phyloP scores from a whole-genome alignment of 2,113 vertebrate species.

The Meleagris gallopavo region DNA sequence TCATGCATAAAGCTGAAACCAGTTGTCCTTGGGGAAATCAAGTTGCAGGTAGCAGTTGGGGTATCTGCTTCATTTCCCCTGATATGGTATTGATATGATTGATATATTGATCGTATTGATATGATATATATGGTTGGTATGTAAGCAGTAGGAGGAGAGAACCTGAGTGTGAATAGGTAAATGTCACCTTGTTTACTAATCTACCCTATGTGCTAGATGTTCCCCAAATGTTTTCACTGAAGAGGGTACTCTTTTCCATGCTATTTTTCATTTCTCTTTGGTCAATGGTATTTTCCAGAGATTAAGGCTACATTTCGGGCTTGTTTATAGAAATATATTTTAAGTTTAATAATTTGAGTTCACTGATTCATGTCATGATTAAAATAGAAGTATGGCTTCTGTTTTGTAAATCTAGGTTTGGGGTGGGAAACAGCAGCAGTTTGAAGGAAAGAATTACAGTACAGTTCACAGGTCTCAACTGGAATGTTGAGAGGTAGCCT shows the following conservation, averaged over 20 bases:
- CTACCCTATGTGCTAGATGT: not conserved
- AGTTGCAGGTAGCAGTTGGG: not conserved
- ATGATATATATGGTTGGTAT: no score
- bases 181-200: not conserved
- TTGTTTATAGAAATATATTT: not conserved
- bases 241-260: not conserved
- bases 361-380: not conserved
- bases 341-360: not conserved
- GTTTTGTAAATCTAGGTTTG: not conserved
- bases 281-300: not conserved
- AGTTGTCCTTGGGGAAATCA: not conserved
- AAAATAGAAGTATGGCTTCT: not conserved
- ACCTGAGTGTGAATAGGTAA: not conserved
- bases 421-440: not conserved
- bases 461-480: not conserved
- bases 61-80: not conserved
- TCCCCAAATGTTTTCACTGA: not conserved
- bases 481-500: conserved; percentile 30
- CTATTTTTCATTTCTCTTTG: not conserved
- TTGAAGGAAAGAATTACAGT: not conserved
- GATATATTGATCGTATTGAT: no score
- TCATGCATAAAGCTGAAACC: rapidly evolving
- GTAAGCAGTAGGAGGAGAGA: not conserved
- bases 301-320: not conserved
- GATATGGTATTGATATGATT: no score